Conservation (phyloP, 2,888 invertebrate species). For the Pharmacophagus antenor region DNA sequence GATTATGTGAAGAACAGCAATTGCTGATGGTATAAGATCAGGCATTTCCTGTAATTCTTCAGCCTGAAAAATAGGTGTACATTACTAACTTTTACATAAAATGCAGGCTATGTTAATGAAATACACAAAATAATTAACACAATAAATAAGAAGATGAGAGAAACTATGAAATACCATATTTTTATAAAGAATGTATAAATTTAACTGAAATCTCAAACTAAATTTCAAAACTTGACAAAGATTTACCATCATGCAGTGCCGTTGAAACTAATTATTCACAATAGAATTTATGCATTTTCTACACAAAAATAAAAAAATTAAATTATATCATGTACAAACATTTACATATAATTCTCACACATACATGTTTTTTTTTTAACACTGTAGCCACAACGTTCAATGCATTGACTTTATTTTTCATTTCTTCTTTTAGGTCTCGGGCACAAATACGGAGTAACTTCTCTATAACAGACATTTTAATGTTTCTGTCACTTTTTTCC, state of each 20-base stretch:
- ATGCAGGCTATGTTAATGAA: not conserved
- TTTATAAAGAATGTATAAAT: too few species aligned
- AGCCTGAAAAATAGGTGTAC: slow-evolving; percentile 34
- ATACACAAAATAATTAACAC: not conserved
- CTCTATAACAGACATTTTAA: slow-evolving; percentile 40
- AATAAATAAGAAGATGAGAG: not conserved
- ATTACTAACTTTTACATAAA: not conserved
- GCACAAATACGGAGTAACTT: slow-evolving; percentile 51
- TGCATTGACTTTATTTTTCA: slow-evolving; percentile 44
- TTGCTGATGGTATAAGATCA: slow-evolving; percentile 48
- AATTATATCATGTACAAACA: not conserved
- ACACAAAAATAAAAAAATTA: not conserved
- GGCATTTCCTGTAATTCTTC: slow-evolving; percentile 36
- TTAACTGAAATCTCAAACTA: too few species aligned
- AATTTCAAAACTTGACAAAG: too few species aligned
- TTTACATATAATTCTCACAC: not conserved
- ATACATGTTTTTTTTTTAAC: slow-evolving; percentile 55
- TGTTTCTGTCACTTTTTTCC: slow-evolving; percentile 36
- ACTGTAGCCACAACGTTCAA: slow-evolving; percentile 49
- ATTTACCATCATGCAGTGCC: not conserved
- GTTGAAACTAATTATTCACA: not conserved
- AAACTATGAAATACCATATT: not conserved
- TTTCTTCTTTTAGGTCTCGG: slow-evolving; percentile 49
- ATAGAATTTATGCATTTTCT: not conserved
- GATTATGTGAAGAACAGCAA: slow-evolving; percentile 48